Conservation (phyloP, 1,140 invertebrate genomes). For the Dendrolimus punctatus region DNA sequence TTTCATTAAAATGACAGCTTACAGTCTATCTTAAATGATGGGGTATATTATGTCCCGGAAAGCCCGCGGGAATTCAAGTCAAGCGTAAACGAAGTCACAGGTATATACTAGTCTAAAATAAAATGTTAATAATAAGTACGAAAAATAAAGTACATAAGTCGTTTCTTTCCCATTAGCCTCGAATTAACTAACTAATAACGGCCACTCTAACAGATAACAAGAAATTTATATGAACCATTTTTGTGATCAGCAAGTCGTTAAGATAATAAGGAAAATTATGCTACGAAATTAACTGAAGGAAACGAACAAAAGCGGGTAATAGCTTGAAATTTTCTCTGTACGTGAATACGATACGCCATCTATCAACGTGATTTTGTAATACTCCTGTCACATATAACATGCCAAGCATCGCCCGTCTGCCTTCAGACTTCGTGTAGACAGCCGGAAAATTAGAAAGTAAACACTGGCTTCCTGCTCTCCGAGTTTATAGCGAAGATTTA, state of each 20-base stretch:
- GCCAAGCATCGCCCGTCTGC: constrained; percentile 35
- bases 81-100: no score
- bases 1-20: no score
- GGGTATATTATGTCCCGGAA: no score
- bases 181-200: no score
- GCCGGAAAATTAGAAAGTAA: constrained; percentile 65
- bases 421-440: constrained; percentile 50
- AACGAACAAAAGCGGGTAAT: constrained; percentile 1
- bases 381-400: constrained; percentile 36
- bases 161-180: no score
- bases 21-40: no score
- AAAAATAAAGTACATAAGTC: no score
- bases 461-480: constrained; percentile 34
- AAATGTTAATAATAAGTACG: no score
- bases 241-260: constrained; percentile 34
- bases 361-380: constrained; percentile 35
- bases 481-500: constrained; percentile 22
- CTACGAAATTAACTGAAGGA: constrained; percentile 8
- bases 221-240: constrained; percentile 49
- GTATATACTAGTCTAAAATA: no score
- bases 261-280: constrained; percentile 32
- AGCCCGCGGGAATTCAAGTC: no score
- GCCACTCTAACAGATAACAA: constrained; percentile 23
- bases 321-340: not conserved
- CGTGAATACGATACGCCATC: constrained; percentile 17